phyloP scores from a whole-genome alignment of 2,797 vertebrate genomes.

The Chromobotia macracanthus region DNA sequence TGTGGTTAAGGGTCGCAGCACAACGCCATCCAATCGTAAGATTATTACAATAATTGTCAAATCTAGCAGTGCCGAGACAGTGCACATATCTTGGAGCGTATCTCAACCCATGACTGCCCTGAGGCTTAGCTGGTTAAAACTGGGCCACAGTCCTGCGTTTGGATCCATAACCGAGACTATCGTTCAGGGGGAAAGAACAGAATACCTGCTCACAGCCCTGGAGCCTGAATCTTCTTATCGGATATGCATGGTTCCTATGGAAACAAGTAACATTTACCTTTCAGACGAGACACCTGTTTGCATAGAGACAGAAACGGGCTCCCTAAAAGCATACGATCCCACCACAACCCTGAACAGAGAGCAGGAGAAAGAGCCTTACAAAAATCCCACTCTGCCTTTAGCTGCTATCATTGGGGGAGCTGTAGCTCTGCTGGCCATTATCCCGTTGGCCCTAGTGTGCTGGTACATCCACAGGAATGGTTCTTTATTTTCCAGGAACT shows the following conservation, averaged over 20 bases:
- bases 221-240: slow-evolving; percentile 96
- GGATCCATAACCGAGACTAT: slow-evolving; percentile 99
- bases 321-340: slow-evolving; percentile 93
- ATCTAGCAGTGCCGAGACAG: slow-evolving; percentile 90
- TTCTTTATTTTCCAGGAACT: slow-evolving; percentile 97
- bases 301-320: slow-evolving; percentile 94
- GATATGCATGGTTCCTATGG: slow-evolving; percentile 99
- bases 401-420: slow-evolving; percentile 97
- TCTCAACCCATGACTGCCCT: slow-evolving; percentile 95
- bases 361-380: slow-evolving; percentile 98
- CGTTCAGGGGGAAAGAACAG: slow-evolving; percentile 91
- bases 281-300: slow-evolving; percentile 96
- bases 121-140: slow-evolving; percentile 96
- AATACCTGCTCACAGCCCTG: slow-evolving; percentile 95
- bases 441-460: slow-evolving; percentile 93
- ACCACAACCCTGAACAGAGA: slow-evolving; percentile 97
- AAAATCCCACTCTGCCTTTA: slow-evolving; percentile 94
- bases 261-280: slow-evolving; percentile 98
- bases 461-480: slow-evolving; percentile 98
- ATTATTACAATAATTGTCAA: slow-evolving; percentile 94
- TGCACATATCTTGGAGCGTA: slow-evolving; percentile 98
- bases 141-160: slow-evolving; percentile 94
- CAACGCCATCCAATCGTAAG: slow-evolving; percentile 86
- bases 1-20: slow-evolving; percentile 86
- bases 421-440: slow-evolving; percentile 92